phyloP scores from a whole-genome alignment of 2,888 invertebrate genomes.

The Sepiola atlantica region DNA sequence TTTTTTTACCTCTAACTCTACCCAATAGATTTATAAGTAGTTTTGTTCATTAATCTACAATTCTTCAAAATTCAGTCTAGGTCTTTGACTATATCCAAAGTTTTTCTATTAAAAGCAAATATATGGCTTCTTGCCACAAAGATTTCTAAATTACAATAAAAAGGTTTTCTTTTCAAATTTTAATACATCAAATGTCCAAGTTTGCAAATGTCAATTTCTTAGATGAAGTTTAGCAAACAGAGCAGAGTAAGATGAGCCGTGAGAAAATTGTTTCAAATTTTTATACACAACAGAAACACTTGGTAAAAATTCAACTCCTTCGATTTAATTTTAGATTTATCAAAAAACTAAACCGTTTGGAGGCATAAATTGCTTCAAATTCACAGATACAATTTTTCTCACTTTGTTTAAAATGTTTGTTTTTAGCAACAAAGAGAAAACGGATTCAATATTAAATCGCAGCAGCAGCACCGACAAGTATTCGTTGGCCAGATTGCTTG shows the following conservation, averaged over 20 bases:
- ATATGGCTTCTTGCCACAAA: not conserved
- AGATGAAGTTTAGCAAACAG: not conserved
- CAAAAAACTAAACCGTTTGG: not conserved
- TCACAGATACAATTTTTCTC: not conserved
- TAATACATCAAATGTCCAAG: not conserved
- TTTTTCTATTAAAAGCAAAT: not conserved
- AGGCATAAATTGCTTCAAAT: not conserved
- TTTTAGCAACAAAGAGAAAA: not conserved
- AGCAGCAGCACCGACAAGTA: not conserved
- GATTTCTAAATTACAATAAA: not conserved
- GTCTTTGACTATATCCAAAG: not conserved
- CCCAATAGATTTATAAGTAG: not conserved
- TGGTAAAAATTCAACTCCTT: not conserved
- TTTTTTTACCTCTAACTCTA: not conserved
- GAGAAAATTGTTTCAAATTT: not conserved
- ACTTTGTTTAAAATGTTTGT: not conserved
- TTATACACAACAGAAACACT: not conserved
- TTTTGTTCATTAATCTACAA: not conserved
- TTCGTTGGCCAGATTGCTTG: not conserved
- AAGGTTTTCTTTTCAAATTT: not conserved
- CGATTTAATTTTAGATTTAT: not conserved
- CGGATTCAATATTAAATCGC: not conserved
- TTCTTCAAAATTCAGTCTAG: not conserved
- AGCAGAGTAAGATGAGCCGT: not conserved
- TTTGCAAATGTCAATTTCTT: not conserved